Conservation (phyloP, 2,888 invertebrate species). For the Cactoblastis cactorum region DNA sequence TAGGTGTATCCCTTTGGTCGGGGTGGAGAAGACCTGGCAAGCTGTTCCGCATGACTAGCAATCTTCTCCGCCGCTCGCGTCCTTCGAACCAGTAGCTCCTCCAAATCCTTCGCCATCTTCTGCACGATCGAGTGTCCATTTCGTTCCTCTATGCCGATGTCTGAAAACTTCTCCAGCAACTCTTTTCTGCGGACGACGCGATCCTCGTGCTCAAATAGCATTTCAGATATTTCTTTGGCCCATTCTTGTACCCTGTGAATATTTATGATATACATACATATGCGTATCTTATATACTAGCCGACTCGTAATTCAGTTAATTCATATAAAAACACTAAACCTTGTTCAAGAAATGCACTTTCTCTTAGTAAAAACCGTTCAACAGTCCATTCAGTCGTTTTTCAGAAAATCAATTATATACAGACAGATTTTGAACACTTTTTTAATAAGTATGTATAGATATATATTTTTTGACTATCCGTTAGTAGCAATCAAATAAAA, state of each 20-base stretch:
- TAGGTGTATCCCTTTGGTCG: conserved; percentile 44
- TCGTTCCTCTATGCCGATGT: conserved; percentile 46
- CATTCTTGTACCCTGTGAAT: conserved; percentile 51
- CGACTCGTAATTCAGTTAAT: no score
- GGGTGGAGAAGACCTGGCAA: conserved; percentile 34
- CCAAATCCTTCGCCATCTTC: conserved; percentile 47
- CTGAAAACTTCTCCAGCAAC: conserved; percentile 48
- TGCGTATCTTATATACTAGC: not conserved
- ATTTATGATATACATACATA: not conserved
- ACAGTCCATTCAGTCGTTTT: no score
- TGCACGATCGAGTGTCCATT: conserved; percentile 57
- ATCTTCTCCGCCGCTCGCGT: conserved; percentile 57
- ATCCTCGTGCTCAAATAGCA: conserved; percentile 45
- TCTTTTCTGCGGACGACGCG: conserved; percentile 51
- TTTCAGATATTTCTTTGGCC: conserved; percentile 55
- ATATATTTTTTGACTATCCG: no score
- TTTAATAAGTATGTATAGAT: no score
- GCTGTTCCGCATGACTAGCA: conserved; percentile 55
- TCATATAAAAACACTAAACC: no score
- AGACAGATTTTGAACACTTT: no score
- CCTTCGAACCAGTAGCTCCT: conserved; percentile 47
- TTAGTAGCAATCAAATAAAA: no score
- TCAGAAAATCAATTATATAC: no score
- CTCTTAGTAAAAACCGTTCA: no score
- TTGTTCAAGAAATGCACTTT: no score